Percentiles rank a stretch among this genome's conserved stretches.
Evolutionary conservation across 1,140 invertebrate genomes (phyloP).

Genomic region (Ladona fulva): DNA sequence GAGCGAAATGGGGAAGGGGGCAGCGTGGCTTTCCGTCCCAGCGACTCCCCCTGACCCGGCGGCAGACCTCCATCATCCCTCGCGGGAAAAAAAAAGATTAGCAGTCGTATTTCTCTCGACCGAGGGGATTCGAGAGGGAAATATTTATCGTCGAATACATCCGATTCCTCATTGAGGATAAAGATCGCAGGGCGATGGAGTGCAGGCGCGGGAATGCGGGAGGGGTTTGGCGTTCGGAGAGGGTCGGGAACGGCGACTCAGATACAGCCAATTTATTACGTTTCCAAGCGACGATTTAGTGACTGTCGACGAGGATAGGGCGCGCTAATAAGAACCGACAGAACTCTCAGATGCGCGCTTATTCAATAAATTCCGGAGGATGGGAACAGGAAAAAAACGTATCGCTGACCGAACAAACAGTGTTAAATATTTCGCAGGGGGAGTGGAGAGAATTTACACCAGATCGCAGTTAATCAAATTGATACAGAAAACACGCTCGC

Average conservation of each 20-base stretch:
- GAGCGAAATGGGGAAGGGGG: no score
- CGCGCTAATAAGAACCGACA: not conserved
- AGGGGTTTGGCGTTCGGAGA: not conserved
- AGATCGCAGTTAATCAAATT: not conserved
- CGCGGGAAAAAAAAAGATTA: not conserved
- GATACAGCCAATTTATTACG: not conserved
- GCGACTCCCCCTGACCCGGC: not conserved
- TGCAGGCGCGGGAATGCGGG: not conserved
- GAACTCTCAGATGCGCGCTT: not conserved
- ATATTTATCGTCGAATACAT: not conserved
- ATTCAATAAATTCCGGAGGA: not conserved
- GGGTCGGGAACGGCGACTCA: not conserved
- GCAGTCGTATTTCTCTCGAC: not conserved
- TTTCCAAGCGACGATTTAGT: not conserved
- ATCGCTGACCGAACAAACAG: not conserved
- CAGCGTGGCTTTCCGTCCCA: no score
- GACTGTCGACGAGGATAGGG: not conserved
- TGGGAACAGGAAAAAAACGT: not conserved
- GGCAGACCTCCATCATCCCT: not conserved
- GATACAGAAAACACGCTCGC: not conserved
- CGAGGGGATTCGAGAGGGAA: not conserved
- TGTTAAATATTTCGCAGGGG: not conserved
- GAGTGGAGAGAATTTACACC: not conserved
- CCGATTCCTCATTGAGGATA: not conserved
- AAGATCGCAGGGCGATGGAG: not conserved